These are phyloP conservation scores for Momotus momota DNA, from an alignment of 2,797 vertebrate species.

Conservation along the genomic window DNA sequence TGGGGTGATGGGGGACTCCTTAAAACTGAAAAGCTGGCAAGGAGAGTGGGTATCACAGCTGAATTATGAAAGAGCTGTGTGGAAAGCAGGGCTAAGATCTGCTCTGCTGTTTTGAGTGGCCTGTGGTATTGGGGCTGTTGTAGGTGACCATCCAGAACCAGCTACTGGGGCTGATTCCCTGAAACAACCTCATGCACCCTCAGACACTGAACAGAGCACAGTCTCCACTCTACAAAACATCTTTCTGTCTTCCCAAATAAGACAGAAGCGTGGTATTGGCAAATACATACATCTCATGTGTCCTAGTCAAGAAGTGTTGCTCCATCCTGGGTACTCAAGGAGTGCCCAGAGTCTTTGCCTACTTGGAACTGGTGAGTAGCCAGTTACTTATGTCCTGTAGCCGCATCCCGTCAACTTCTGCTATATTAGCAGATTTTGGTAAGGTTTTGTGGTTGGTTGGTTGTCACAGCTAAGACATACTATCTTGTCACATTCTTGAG, in stretches of 20 bases:
- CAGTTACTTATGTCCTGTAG: background rate
- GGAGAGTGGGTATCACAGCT: background rate
- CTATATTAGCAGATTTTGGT: background rate
- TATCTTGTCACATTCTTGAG: background rate
- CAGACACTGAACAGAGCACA: background rate
- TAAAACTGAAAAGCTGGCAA: conserved; percentile 11
- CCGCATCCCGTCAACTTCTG: background rate
- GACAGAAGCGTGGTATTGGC: background rate
- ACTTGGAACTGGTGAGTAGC: background rate
- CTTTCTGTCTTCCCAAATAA: background rate
- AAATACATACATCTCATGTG: background rate
- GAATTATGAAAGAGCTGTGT: background rate
- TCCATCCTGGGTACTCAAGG: background rate
- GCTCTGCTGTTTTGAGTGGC: background rate
- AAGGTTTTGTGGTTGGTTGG: background rate
- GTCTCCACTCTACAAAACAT: background rate
- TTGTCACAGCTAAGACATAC: background rate
- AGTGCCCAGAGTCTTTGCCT: background rate
- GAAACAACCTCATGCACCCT: background rate
- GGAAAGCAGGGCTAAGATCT: background rate
- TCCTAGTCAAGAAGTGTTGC: background rate
- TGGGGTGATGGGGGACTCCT: conserved; percentile 19
- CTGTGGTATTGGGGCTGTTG: background rate
- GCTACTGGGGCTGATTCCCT: background rate
- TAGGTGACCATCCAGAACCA: background rate